phyloP scores from a whole-genome alignment of 2,888 invertebrate species.

The Rugalucina vietnamica region DNA sequence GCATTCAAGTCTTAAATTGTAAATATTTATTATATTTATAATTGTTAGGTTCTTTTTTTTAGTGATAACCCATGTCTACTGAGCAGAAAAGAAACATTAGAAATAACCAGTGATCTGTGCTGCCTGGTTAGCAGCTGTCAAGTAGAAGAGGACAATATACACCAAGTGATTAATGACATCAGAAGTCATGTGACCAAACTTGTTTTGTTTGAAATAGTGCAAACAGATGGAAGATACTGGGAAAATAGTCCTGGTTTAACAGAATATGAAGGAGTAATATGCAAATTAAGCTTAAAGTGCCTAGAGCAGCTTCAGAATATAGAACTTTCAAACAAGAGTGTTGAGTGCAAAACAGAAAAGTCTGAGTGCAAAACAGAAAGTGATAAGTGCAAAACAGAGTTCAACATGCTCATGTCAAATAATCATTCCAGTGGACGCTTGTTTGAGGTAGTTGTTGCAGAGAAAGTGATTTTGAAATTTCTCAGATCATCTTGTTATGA shows the following conservation, averaged over 20 bases:
- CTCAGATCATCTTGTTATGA: conserved; percentile 54
- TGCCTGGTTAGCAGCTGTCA: conserved; percentile 1
- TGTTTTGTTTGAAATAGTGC: conserved; percentile 25
- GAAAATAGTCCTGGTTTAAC: conserved; percentile 62
- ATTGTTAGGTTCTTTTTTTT: conserved; percentile 47
- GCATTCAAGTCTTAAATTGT: too few relatives aligned
- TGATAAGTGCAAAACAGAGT: too few relatives aligned
- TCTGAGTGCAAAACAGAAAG: too few relatives aligned
- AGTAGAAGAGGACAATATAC: too few relatives aligned
- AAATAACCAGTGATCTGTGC: conserved; percentile 47
- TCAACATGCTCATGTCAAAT: too few relatives aligned
- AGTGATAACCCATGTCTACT: conserved; percentile 68
- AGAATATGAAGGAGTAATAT: conserved; percentile 61
- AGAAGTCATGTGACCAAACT: conserved; percentile 3
- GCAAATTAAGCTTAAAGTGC: conserved; percentile 29
- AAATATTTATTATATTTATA: too few relatives aligned
- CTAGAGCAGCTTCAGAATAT: too few relatives aligned
- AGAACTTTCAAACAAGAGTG: too few relatives aligned
- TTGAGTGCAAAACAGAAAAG: too few relatives aligned
- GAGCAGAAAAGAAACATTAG: conserved; percentile 68
- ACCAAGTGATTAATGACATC: too few relatives aligned
- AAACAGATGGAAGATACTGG: conserved; percentile 28
- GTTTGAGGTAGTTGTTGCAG: too few relatives aligned
- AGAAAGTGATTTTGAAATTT: conserved; percentile 29
- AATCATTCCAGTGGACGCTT: too few relatives aligned